phyloP scores from a whole-genome alignment of 1,140 invertebrate genomes.

The Pogonomyrmex barbatus region DNA sequence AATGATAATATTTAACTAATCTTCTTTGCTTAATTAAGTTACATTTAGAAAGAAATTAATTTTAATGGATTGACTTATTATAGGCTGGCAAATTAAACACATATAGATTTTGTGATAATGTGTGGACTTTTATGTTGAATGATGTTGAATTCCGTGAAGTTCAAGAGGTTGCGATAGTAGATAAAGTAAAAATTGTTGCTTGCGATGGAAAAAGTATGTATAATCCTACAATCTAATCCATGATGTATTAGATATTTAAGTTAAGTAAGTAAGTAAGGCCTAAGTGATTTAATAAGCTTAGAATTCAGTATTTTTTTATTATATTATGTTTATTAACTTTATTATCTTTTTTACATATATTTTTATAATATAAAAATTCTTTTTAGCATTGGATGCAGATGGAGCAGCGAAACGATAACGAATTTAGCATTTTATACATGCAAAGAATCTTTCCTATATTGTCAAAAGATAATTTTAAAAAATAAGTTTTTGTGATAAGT shows the following conservation, averaged over 20 bases:
- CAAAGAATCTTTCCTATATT: constrained; percentile 37
- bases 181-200: constrained; percentile 99
- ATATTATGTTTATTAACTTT: background rate
- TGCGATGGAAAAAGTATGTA: constrained; percentile 98
- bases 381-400: constrained; percentile 83
- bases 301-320: background rate
- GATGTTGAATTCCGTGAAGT: constrained; percentile 99
- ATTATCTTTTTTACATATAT: constrained; percentile 7
- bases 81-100: constrained; percentile 98
- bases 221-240: background rate
- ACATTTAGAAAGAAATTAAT: constrained; percentile 4
- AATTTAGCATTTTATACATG: constrained; percentile 26
- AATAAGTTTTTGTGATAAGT: constrained; percentile 36
- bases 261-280: background rate
- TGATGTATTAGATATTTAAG: background rate
- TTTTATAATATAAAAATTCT: constrained; percentile 28
- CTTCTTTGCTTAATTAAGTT: background rate
- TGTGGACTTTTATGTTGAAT: constrained; percentile 99
- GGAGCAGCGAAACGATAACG: constrained; percentile 82
- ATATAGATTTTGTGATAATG: constrained; percentile 99
- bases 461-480: constrained; percentile 37
- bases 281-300: background rate
- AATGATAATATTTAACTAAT: constrained; percentile 3
- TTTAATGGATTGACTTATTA: constrained; percentile 47
- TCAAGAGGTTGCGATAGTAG: constrained; percentile 96